Percentiles rank a stretch among this genome's conserved stretches.
These are phyloP conservation scores for Sandelia bainsii DNA, from an alignment of 2,797 vertebrate genomes.

Conservation along the genomic window DNA sequence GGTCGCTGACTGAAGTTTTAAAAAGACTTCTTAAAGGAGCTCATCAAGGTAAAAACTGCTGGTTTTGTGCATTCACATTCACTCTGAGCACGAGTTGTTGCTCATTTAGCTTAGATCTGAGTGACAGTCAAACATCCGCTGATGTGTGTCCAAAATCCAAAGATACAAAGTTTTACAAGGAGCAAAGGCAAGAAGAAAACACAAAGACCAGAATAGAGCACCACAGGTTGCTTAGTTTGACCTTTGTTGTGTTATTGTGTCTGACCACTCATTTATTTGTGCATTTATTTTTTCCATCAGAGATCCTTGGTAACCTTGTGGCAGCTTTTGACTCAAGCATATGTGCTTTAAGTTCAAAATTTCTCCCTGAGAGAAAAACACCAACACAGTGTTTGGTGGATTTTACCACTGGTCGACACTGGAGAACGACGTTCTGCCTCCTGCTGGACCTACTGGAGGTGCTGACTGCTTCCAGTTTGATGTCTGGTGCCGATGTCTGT, in stretches of 20 bases:
- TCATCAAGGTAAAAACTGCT: slow-evolving; percentile 55
- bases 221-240: neutral
- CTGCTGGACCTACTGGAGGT: slow-evolving; percentile 89
- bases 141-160: neutral
- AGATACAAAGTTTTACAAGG: neutral
- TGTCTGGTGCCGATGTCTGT: slow-evolving; percentile 48
- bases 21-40: slow-evolving; percentile 82
- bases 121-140: neutral
- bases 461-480: slow-evolving; percentile 80
- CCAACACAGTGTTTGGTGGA: slow-evolving; percentile 1
- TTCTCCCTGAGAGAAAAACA: slow-evolving; percentile 49
- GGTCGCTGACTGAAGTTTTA: slow-evolving; percentile 82
- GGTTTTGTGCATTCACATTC: neutral
- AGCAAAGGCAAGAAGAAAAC: neutral
- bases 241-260: neutral
- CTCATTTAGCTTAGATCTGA: no score
- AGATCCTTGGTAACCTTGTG: slow-evolving; percentile 81
- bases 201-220: neutral
- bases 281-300: slow-evolving; percentile 67
- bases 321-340: slow-evolving; percentile 82
- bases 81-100: no score
- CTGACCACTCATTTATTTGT: neutral
- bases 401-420: slow-evolving; percentile 10
- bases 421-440: slow-evolving; percentile 73
- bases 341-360: slow-evolving; percentile 78